Base-by-base conservation (phyloP, 2,797 vertebrate species). In the Antennarius maculatus region DNA sequence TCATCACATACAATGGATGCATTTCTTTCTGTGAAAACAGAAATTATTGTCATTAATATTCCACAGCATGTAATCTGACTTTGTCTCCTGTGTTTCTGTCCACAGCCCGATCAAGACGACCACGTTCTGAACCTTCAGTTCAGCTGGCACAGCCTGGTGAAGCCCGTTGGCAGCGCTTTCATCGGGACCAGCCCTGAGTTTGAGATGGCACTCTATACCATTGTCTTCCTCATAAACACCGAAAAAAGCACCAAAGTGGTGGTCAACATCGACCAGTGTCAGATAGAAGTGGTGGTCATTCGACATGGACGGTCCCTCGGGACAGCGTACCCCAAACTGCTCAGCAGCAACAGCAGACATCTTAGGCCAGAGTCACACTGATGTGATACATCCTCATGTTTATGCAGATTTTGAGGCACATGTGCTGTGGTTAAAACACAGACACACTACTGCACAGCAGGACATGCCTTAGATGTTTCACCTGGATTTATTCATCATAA, bases 91-190 rank as follows among this genome's bases (percentile, higher is more conserved):
- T 39, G 5, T 65, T 50, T 76, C 58, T 58, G 4, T 54, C 68
- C 58, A 15, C 86, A 95, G 94, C 94, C 94, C 0, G 93, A 95
- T 70, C 84, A 91, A 16, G 94, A 95, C 2, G 95, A 96, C 71
- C 93, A 95, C 12, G 90, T 95, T 16, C 79, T 95, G 80, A 95
- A 90, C 83, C 92, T 96, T 28, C 95, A 96, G 92, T 96, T 97
- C 91, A 92, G 91, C 85, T 95, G 94, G 93, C 94, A 94, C 45
- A 88, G 87, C 1, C 57, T 91, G 6, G 85, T 96, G 54, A 96
- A 96, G 74, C 94, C 95, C 0, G 80, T 93, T 0, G 91, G 93
- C 66, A 94, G 94, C 58, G 88, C 83, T 18, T 95, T 95, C 66
- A 89, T 94, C 6, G 93, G 94, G 3, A 94, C 95, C 76, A 96